Base-by-base conservation (phyloP, 2,113 vertebrate species). In the Nycticorax nycticorax region DNA sequence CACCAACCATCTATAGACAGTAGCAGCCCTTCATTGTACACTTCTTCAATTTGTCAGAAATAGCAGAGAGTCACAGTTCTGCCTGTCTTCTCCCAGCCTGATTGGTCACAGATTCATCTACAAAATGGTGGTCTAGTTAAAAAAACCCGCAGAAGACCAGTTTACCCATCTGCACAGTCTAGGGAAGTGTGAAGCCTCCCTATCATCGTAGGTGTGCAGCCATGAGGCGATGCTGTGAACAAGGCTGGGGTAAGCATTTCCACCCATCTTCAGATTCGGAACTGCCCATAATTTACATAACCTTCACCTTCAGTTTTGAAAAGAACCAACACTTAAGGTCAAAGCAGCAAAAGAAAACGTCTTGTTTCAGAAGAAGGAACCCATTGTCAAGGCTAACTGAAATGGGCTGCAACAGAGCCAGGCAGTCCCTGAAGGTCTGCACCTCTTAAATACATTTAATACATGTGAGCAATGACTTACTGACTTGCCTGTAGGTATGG, bases 391-490 rank as follows among this genome's bases (percentile, higher is more conserved):
- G 82, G 86, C 86, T 83, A 75, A 88, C 83, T 77, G 90, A 87
- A 92, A 85, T 5, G 88, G 94, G 95, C 95, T 89, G 55, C 48
- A 45, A 80, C 76, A 53, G 85, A 81, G 96, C 15, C 95, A 87
- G 22, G 97, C 96, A 86, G 98, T 10, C 97, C 97, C 97, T 56
- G 82, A 80, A 97, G 97, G 89, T 85, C 97, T 93, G 89, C 96
- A 88, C 96, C 97, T 97, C 97, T 97, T 92, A 94, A 97, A 96
- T 62, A 95, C 98, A 98, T 96, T 96, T 98, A 98, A 98, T 98
- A 96, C 97, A 93, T 97, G 98, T 98, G 97, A 98, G 98, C 98
- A 98, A 98, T 98, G 98, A 99, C 98, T 98, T 98, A 98, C 96
- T 98, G 97, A 96, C 97, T 98, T 78, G 98, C 99, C 99, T 97